These are phyloP conservation scores for Aphyosemion australe DNA, from an alignment of 2,113 vertebrate genomes.

Conservation along the genomic window DNA sequence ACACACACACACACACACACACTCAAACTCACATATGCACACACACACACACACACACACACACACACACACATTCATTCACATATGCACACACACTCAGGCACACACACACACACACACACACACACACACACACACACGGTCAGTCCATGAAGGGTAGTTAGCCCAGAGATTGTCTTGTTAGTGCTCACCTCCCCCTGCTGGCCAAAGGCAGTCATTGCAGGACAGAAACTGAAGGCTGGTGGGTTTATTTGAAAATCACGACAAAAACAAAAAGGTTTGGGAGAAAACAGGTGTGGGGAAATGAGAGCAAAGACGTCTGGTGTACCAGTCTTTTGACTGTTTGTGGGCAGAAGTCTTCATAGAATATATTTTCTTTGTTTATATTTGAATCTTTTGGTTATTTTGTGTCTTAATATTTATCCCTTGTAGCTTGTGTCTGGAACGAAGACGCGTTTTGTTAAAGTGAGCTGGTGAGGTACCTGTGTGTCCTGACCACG, in stretches of 20 bases:
- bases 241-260: neutral
- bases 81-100: too few relatives aligned
- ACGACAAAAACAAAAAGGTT: too few relatives aligned
- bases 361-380: constrained; percentile 19
- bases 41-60: too few relatives aligned
- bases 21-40: too few relatives aligned
- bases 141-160: constrained; percentile 59
- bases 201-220: constrained; percentile 56
- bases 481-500: constrained; percentile 12
- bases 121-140: too few relatives aligned
- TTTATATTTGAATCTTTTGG: constrained; percentile 36
- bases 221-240: constrained; percentile 14
- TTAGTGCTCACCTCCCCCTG: constrained; percentile 67
- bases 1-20: too few relatives aligned
- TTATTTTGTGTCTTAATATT: constrained; percentile 75
- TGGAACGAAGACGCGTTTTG: constrained; percentile 52
- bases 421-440: constrained; percentile 62
- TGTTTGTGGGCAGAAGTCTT: constrained; percentile 8
- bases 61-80: too few relatives aligned
- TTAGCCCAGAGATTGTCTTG: constrained; percentile 18
- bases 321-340: neutral
- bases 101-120: constrained; percentile 6
- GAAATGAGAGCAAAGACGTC: neutral
- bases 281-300: neutral
- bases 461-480: constrained; percentile 56